A percentile compares a stretch with the other conserved stretches of the same genome.
phyloP scores from a whole-genome alignment of 2,113 vertebrate genomes.

The Acanthochromis polyacanthus region DNA sequence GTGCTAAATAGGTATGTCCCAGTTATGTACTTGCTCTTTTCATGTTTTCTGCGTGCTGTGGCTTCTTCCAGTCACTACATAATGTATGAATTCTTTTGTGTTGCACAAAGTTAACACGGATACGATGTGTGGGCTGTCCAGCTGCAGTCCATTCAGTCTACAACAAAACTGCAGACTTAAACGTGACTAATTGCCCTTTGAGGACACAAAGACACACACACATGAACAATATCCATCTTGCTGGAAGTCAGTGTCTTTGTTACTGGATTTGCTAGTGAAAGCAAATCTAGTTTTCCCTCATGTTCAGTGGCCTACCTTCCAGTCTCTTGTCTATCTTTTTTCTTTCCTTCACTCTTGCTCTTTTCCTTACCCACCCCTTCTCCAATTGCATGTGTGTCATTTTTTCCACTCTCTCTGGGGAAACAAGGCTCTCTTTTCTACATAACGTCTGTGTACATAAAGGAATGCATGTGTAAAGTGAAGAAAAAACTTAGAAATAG shows the following conservation, averaged over 20 bases:
- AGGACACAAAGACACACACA: neutral
- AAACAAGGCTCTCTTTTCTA: conserved; percentile 64
- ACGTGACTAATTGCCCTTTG: neutral
- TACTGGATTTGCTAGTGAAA: neutral
- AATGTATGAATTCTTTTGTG: conserved; percentile 7
- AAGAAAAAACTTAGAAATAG: conserved; percentile 28
- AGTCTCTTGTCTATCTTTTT: conserved; percentile 22
- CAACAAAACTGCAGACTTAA: conserved; percentile 10
- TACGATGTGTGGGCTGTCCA: neutral
- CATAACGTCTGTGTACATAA: conserved; percentile 33
- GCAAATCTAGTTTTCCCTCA: conserved; percentile 40
- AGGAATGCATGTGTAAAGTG: conserved; percentile 19
- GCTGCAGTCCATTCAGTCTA: neutral
- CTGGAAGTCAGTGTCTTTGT: neutral
- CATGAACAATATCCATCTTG: neutral
- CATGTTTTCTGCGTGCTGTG: neutral
- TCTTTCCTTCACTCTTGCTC: conserved; percentile 29
- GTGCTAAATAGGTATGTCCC: neutral
- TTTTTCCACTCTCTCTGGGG: conserved; percentile 80
- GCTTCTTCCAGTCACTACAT: neutral
- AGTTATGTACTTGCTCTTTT: neutral
- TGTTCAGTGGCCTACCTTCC: conserved; percentile 8
- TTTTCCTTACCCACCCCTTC: conserved; percentile 65
- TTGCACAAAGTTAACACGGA: conserved; percentile 7
- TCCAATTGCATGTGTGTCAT: conserved; percentile 68